Base-by-base conservation (phyloP, 1,140 invertebrate species). In the Chrysoperla carnea region DNA sequence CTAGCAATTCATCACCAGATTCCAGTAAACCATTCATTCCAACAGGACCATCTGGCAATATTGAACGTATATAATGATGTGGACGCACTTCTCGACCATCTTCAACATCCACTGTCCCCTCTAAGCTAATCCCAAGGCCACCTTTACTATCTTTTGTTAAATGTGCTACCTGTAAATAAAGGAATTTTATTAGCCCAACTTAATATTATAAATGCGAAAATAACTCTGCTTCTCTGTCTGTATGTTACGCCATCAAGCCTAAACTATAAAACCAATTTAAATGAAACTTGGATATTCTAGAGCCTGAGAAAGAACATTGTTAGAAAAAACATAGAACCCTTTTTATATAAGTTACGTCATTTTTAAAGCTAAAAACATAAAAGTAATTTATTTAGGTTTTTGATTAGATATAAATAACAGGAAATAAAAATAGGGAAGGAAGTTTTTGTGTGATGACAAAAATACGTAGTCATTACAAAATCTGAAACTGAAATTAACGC, bases 81-180 rank as follows among this genome's bases (percentile, higher is more conserved):
- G 84, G 74, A 54, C 83, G 68, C 46, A 84, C 72, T 69, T 86
- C 78, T 48, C 68, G 67, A 0, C 81, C 82, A 45, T 73, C 75
- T 50, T 78, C 72, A 12, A 85, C 78, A 49, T 85, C 76, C 11
- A 86, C 86, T 0, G 86, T 91, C 6, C 87, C 87, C 60, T 91
- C 86, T 37, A 91, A 59, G 39, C 81, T 85, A 37, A 92, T 88
- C 1, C 87, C 87, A 8, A 92, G 62, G 1, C 86, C 86, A 40
- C 79, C 79, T 23, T 75, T 70, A 40, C 69, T 62, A 46, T 76
- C 76, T 59, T 82, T 83, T 49, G 66, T 71, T 58, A 78, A 53
- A 55, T 80, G 73, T 29, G 77, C 75, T 48, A 81, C 73, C 73
- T 77, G 47, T n/a, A 40, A 53, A 46, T 35, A 43, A 40, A n/a